Conservation (phyloP, 2,113 vertebrate genomes). For the Otocyon megalotis region DNA sequence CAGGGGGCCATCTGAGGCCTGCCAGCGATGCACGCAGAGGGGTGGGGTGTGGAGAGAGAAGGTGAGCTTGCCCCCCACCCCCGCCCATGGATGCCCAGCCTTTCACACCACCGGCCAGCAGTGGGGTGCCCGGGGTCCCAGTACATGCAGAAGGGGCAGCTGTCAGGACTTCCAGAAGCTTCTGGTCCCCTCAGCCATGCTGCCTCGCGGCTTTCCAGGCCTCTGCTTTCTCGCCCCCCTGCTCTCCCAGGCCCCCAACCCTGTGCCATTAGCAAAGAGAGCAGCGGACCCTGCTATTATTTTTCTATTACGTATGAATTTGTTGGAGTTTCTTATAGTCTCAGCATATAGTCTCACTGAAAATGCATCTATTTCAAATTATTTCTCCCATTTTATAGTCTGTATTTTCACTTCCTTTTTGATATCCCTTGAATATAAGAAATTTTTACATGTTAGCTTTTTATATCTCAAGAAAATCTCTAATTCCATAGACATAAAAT, state of each 20-base stretch:
- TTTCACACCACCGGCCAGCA: background rate
- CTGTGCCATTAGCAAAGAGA: background rate
- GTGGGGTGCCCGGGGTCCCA: background rate
- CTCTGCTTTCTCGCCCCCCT: background rate
- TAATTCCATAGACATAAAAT: background rate
- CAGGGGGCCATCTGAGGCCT: accelerated
- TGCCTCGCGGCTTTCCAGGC: background rate
- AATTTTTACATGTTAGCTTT: background rate
- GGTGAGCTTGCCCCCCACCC: background rate
- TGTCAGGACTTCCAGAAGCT: background rate
- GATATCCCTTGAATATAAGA: background rate
- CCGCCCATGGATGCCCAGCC: background rate
- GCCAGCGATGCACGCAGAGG: background rate
- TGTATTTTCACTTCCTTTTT: slow-evolving; percentile 50
- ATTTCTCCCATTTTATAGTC: background rate
- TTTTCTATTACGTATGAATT: background rate
- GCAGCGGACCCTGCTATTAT: slow-evolving; percentile 30
- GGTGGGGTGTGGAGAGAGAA: background rate
- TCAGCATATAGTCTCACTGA: background rate
- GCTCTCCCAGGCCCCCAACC: background rate
- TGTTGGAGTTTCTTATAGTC: background rate
- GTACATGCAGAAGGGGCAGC: accelerated
- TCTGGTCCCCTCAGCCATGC: background rate
- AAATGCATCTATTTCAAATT: background rate
- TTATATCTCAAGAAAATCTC: background rate